Evolutionary conservation across 2,113 vertebrate genomes (phyloP).

Genomic region (Dinomys branickii): DNA sequence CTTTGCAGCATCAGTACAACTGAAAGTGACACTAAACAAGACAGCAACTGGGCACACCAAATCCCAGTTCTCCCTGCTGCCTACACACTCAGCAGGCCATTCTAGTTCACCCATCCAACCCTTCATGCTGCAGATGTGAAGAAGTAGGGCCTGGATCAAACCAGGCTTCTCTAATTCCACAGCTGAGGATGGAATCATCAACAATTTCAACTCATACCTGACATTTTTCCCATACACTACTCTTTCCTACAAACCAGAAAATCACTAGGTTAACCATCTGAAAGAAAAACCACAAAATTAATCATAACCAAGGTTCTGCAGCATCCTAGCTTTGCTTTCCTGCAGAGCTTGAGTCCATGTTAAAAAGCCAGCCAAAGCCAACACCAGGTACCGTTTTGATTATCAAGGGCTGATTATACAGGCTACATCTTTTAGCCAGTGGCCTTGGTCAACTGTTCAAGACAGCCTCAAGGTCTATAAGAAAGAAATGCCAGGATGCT

Average conservation of each 20-base stretch:
- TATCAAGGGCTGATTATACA: not conserved
- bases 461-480: not conserved
- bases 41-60: not conserved
- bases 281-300: conserved; percentile 20
- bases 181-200: not conserved
- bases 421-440: not conserved
- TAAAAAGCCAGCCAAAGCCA: not conserved
- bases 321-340: not conserved
- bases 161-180: not conserved
- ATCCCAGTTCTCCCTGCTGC: not conserved
- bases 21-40: not conserved
- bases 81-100: not conserved
- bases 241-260: not conserved
- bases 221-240: not conserved
- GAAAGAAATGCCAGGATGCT: not conserved
- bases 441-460: not conserved
- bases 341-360: not conserved
- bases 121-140: not conserved
- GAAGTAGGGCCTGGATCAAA: not conserved
- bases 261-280: not conserved
- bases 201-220: not conserved
- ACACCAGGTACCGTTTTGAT: not conserved
- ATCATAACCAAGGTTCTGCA: not conserved
- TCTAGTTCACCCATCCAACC: not conserved
- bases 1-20: not conserved